Evolutionary conservation across 64 coral and sea anemone species (phyloP).

Genomic region (Orbicella faveolata): DNA sequence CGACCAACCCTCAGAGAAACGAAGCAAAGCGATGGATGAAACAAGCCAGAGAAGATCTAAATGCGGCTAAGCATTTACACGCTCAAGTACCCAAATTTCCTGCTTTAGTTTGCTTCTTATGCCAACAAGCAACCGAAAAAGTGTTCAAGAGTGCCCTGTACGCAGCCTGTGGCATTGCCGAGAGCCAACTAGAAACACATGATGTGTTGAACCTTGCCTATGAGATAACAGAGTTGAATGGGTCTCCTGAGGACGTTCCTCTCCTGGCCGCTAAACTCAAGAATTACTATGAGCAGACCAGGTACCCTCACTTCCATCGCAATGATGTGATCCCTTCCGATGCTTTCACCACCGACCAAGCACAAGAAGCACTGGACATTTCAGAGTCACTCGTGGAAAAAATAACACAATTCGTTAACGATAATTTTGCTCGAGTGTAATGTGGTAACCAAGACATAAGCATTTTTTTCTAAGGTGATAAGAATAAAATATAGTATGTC

Average conservation of each 20-base stretch:
- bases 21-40: slow-evolving; percentile 96
- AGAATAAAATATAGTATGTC: background rate
- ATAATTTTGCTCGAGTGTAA: slow-evolving; percentile 57
- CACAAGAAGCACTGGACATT: slow-evolving; percentile 73
- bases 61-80: slow-evolving; percentile 62
- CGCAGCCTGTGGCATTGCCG: slow-evolving; percentile 77
- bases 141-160: slow-evolving; percentile 85
- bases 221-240: slow-evolving; percentile 88
- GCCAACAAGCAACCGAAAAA: slow-evolving; percentile 93
- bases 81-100: slow-evolving; percentile 58
- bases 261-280: slow-evolving; percentile 83
- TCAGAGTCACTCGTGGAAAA: slow-evolving; percentile 63
- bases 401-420: slow-evolving; percentile 64
- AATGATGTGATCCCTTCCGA: slow-evolving; percentile 74
- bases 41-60: slow-evolving; percentile 83
- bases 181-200: slow-evolving; percentile 89
- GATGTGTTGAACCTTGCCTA: slow-evolving; percentile 93
- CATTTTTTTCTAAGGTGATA: background rate
- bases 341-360: slow-evolving; percentile 73
- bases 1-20: slow-evolving; percentile 59
- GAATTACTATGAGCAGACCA: slow-evolving; percentile 88
- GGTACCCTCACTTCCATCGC: slow-evolving; percentile 89
- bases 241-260: slow-evolving; percentile 76
- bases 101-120: slow-evolving; percentile 84
- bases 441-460: background rate